Base-by-base conservation (phyloP, 2,888 invertebrate species). In the Macaria liturata region DNA sequence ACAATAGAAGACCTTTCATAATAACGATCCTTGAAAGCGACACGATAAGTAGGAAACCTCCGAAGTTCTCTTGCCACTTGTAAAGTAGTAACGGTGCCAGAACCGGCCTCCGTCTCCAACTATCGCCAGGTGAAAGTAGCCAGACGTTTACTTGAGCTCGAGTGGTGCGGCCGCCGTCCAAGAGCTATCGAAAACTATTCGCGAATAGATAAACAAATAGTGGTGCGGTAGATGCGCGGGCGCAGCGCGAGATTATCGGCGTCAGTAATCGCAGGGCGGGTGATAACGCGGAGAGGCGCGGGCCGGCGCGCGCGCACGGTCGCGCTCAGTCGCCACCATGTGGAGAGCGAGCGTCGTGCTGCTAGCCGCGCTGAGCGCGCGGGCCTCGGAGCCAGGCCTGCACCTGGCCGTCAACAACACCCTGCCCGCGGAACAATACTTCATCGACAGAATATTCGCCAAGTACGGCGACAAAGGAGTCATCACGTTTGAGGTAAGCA, bases 391-490 rank as follows among this genome's bases (percentile, higher is more conserved):
- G 66, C 73, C 64, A 50, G 57, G 64, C 56, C 46, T 63, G 9
- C 53, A 63, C 30, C 61, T 66, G 31, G 72, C 75, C 46, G 52
- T 68, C 59, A 84, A 85, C 75, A 82, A 78, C 69, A 82, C 85
- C 2, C 62, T 79, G 40, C 81, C 80, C 34, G 88, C 91, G 0
- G 89, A 92, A 71, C 81, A 83, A 66, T 93, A 88, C 74, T 93
- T 92, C 76, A 88, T 93, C 62, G 81, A 87, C 66, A 88, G 91
- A 74, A 92, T 93, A 71, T 93, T 94, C 74, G 83, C 88, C 69
- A 94, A 93, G 73, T 94, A 94, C 69, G 93, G 93, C 32, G 83
- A 92, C 65, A 87, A 88, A 71, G 93, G 92, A 50, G 80, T 92
- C 62, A 93, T 94, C 71, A 91, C 92, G 32, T 93, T 93, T 67